These are phyloP conservation scores for Drepanosiphum platanoidis DNA, from an alignment of 2,888 invertebrate species.

Conservation along the genomic window DNA sequence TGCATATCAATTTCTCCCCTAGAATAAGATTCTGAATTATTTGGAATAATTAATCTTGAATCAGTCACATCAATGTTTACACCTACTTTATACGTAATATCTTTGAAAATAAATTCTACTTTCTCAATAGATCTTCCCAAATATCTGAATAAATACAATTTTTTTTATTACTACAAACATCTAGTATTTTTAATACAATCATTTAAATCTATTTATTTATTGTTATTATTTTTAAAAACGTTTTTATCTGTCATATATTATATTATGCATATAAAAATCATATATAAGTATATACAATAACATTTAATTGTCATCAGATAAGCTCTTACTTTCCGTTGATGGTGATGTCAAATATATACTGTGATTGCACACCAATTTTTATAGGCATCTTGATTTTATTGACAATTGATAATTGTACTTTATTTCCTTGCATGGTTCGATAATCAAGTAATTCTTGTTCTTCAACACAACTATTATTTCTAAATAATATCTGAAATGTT, in stretches of 20 bases:
- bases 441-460: conserved; percentile 33
- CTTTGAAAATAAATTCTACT: conserved; percentile 44
- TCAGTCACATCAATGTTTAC: conserved; percentile 53
- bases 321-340: conserved; percentile 42
- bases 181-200: not conserved
- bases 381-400: conserved; percentile 36
- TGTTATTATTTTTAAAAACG: not conserved
- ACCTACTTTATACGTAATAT: conserved; percentile 44
- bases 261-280: not conserved
- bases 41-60: conserved; percentile 12
- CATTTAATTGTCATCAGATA: not conserved
- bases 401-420: conserved; percentile 26
- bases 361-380: conserved; percentile 17
- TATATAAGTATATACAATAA: not conserved
- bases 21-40: not conserved
- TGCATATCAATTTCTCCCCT: conserved; percentile 28
- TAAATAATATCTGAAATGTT: conserved; percentile 43
- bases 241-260: not conserved
- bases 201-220: too few species aligned
- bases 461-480: conserved; percentile 45
- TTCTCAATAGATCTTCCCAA: conserved; percentile 52
- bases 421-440: conserved; percentile 42
- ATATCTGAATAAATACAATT: conserved; percentile 28
- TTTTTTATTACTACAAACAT: not conserved
- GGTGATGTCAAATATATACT: conserved; percentile 40